Evolutionary conservation across 30 jellyfish, hydroid and myxozoan genomes (phyloP), one percentile per base, ranked within the genome.

Genomic region (Cassiopea andromeda): DNA sequence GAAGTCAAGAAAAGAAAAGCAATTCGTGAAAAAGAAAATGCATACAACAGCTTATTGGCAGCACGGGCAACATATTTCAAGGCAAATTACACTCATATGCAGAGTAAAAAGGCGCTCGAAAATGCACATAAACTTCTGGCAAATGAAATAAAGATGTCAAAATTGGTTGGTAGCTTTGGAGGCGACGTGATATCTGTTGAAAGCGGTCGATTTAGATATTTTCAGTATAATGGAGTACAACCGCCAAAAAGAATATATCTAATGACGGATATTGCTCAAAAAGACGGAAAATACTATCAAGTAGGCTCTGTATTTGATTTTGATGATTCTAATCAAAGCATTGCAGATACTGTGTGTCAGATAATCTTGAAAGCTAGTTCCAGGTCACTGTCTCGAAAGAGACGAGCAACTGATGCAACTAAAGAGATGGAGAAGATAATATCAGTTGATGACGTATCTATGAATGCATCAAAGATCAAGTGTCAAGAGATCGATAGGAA

Each of bases 231-330:
- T 27, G 91, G 88, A 16, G 54, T 67, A 44, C 58, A 38, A 44
- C 73, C 77, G 60, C 93, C 97, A 16, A 76, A 12, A 10, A 58
- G 69, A 18, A 18, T 91, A 69, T 87, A 86, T 44, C 50, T 91
- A 75, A 48, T 46, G 45, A 70, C 69, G 60, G 94, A 59, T 54
- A 78, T 80, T n/a, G 75, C 14, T 46, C 69, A 67, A n/a, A 80
- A 74, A 46, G 84, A 75, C 27, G 87, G 90, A 16, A 47, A 46
- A 54, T 44, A 47, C 18, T 60, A 46, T 18, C 73, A 14, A 45
- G 78, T 77, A 0, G 69, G 69, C 16, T 44, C 91, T 1, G 6
- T 91, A 15, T 18, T 73, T 68, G 83, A 77, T 61, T 78, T 84
- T 44, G 48, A 38, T 14, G 61, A 85, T 48, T 38, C 48, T 17